Evolutionary conservation across 1,140 invertebrate species (phyloP).

Genomic region (Drosophila ohnishii): DNA sequence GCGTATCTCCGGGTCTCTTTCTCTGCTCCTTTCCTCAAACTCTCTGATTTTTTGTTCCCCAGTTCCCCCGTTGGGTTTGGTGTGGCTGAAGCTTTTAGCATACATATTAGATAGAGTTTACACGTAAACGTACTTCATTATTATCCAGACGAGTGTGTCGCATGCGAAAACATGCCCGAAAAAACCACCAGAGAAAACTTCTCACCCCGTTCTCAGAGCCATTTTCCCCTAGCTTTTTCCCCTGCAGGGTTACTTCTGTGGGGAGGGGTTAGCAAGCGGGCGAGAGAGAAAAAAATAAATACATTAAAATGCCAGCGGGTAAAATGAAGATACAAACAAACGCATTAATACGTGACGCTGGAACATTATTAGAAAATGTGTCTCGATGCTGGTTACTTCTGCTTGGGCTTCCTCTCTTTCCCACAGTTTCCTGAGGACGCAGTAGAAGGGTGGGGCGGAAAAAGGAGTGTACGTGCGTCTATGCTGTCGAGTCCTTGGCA

Average conservation of each 20-base stretch:
- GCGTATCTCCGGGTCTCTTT: neutral
- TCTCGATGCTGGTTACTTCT: slow-evolving; percentile 74
- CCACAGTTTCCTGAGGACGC: slow-evolving; percentile 29
- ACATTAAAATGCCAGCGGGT: slow-evolving; percentile 81
- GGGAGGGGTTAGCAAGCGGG: neutral
- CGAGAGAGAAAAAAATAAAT: slow-evolving; percentile 52
- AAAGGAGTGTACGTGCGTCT: slow-evolving; percentile 63
- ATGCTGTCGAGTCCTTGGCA: slow-evolving; percentile 61
- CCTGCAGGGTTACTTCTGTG: neutral
- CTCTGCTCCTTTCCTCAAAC: neutral
- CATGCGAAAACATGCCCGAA: slow-evolving; percentile 57
- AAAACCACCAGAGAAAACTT: slow-evolving; percentile 33
- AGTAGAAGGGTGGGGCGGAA: slow-evolving; percentile 7
- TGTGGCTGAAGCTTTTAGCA: slow-evolving; percentile 51
- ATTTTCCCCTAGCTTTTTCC: slow-evolving; percentile 15
- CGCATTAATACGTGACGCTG: slow-evolving; percentile 82
- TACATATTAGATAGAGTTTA: slow-evolving; percentile 66
- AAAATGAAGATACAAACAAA: slow-evolving; percentile 83
- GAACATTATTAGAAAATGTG: slow-evolving; percentile 81
- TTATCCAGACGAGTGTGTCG: slow-evolving; percentile 64
- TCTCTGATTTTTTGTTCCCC: slow-evolving; percentile 15
- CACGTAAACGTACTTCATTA: slow-evolving; percentile 66
- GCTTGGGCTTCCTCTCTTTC: slow-evolving; percentile 15
- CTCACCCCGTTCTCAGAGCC: slow-evolving; percentile 4
- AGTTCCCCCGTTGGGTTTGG: slow-evolving; percentile 1